Evolutionary conservation across 2,888 invertebrate species (phyloP).

Genomic region (Scelioninae gen. 1): DNA sequence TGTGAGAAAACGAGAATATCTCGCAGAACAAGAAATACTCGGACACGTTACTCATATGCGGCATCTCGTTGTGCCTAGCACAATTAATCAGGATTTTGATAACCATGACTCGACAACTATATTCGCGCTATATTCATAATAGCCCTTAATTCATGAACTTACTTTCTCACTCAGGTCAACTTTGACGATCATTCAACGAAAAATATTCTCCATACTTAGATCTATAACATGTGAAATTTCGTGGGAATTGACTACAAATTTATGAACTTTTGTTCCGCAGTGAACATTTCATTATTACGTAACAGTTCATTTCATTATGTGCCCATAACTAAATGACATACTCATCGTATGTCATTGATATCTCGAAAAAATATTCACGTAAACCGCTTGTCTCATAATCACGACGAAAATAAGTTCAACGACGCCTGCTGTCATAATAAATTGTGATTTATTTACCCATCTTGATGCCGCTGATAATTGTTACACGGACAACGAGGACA

Average conservation of each 20-base stretch:
- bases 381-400: slow-evolving; percentile 29
- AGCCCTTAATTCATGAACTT: slow-evolving; percentile 35
- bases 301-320: not conserved
- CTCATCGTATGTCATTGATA: slow-evolving; percentile 33
- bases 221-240: slow-evolving; percentile 18
- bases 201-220: slow-evolving; percentile 18
- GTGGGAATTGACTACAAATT: slow-evolving; percentile 8
- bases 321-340: no score
- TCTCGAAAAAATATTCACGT: slow-evolving; percentile 37
- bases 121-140: slow-evolving; percentile 54
- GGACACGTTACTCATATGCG: slow-evolving; percentile 35
- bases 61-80: slow-evolving; percentile 47
- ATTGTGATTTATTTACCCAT: slow-evolving; percentile 80
- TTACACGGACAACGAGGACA: slow-evolving; percentile 71
- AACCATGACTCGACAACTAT: slow-evolving; percentile 65
- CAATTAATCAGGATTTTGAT: slow-evolving; percentile 71
- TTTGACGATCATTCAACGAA: slow-evolving; percentile 2
- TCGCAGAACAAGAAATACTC: slow-evolving; percentile 6
- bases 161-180: not conserved
- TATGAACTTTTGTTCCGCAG: no score
- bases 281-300: not conserved
- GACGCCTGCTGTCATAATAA: slow-evolving; percentile 74
- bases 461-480: slow-evolving; percentile 74
- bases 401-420: slow-evolving; percentile 71
- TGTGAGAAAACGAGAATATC: slow-evolving; percentile 28